Evolutionary conservation across 2,797 vertebrate genomes (phyloP).

Genomic region (Eremophila alpestris): DNA sequence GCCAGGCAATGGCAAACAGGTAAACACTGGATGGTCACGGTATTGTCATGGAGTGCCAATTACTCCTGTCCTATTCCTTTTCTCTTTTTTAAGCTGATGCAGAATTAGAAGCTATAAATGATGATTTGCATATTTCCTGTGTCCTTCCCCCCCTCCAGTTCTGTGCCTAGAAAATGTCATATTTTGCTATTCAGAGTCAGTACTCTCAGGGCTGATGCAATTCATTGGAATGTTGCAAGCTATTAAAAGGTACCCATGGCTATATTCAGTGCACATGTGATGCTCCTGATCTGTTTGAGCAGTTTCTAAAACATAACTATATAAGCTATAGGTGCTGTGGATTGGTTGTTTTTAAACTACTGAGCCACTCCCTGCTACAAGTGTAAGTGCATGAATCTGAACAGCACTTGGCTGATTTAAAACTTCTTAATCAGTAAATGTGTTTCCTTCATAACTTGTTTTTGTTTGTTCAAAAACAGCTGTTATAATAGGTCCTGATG

Average conservation of each 20-base stretch:
- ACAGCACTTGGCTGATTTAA: slow-evolving; percentile 44
- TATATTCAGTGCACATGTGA: neutral
- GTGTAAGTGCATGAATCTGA: slow-evolving; percentile 62
- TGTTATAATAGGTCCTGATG: slow-evolving; percentile 90
- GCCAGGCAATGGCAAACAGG: slow-evolving; percentile 95
- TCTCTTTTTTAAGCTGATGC: slow-evolving; percentile 14
- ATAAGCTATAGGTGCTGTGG: slow-evolving; percentile 43
- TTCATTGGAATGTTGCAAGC: neutral
- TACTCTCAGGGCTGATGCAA: neutral
- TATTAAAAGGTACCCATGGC: neutral
- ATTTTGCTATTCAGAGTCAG: neutral
- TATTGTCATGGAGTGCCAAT: slow-evolving; percentile 55
- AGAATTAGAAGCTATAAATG: neutral
- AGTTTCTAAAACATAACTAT: neutral
- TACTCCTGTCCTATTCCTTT: slow-evolving; percentile 41
- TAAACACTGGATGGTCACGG: slow-evolving; percentile 72
- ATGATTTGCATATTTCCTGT: slow-evolving; percentile 64
- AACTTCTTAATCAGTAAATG: neutral
- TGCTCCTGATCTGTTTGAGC: slow-evolving; percentile 17
- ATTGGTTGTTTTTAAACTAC: slow-evolving; percentile 53
- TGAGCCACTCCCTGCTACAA: slow-evolving; percentile 42
- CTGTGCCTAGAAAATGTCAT: slow-evolving; percentile 39
- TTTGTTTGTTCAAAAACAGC: slow-evolving; percentile 78
- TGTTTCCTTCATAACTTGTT: slow-evolving; percentile 62
- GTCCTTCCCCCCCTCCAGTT: slow-evolving; percentile 66